Evolutionary conservation across 2,113 vertebrate species (phyloP).

Genomic region (Notothenia coriiceps): DNA sequence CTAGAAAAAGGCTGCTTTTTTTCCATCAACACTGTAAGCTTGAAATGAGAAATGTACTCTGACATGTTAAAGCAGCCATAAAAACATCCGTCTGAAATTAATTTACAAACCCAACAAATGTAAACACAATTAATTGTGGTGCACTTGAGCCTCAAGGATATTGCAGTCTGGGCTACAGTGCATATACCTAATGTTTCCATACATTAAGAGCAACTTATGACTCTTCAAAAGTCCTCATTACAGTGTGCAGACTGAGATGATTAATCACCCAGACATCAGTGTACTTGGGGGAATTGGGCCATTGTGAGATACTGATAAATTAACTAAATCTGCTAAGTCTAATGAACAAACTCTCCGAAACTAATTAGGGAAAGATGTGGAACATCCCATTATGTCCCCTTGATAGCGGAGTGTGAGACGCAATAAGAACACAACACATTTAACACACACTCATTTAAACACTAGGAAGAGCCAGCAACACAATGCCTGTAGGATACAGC

Average conservation of each 20-base stretch:
- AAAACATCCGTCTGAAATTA: conserved; percentile 38
- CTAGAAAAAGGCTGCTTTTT: neutral
- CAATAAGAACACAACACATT: conserved; percentile 43
- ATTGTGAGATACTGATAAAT: conserved; percentile 62
- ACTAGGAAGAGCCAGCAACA: neutral
- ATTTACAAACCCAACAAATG: conserved; percentile 47
- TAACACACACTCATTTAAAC: conserved; percentile 43
- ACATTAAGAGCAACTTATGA: conserved; percentile 46
- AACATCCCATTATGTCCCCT: conserved; percentile 58
- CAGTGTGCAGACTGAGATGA: conserved; percentile 59
- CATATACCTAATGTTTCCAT: conserved; percentile 11
- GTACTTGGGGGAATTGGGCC: conserved; percentile 46
- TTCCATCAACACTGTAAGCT: conserved; percentile 9
- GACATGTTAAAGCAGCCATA: conserved; percentile 18
- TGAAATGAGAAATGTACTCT: conserved; percentile 24
- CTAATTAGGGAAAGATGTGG: conserved; percentile 73
- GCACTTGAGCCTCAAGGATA: conserved; percentile 35
- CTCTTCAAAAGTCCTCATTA: conserved; percentile 63
- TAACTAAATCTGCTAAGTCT: conserved; percentile 67
- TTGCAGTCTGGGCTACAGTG: conserved; percentile 4
- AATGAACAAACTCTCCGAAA: conserved; percentile 73
- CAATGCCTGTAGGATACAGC: conserved; percentile 49
- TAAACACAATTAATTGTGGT: conserved; percentile 43
- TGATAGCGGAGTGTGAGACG: conserved; percentile 36
- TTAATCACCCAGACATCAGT: conserved; percentile 68